Conservation (phyloP, 1,140 invertebrate species). For the Drosophila kurseongensis region DNA sequence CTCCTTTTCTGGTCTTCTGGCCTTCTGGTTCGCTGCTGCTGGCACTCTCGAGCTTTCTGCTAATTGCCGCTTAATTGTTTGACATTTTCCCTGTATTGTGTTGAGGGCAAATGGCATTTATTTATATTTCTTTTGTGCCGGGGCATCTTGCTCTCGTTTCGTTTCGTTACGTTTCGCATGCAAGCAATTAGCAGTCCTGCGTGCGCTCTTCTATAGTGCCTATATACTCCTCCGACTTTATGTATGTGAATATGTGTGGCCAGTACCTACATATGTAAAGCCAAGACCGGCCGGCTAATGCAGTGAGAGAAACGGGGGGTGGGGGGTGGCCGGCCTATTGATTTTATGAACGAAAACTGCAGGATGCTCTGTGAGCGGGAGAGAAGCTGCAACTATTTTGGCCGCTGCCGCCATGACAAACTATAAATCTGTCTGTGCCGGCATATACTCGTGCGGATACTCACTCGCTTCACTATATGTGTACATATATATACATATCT, state of each 20-base stretch:
- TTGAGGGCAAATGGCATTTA: constrained; percentile 52
- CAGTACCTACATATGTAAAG: constrained; percentile 37
- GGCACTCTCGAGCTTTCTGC: constrained; percentile 50
- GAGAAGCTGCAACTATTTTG: constrained; percentile 68
- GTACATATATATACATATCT: background rate
- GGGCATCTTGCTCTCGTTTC: constrained; percentile 19
- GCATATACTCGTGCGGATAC: constrained; percentile 44
- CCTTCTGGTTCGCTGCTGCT: constrained; percentile 20
- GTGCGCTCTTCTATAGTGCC: constrained; percentile 3
- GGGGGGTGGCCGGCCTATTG: constrained; percentile 52
- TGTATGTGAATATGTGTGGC: background rate
- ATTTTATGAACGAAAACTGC: constrained; percentile 74
- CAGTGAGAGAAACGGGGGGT: constrained; percentile 2
- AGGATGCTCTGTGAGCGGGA: constrained; percentile 32
- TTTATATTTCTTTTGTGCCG: constrained; percentile 56
- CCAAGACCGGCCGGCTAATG: constrained; percentile 63
- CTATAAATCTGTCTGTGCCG: constrained; percentile 79
- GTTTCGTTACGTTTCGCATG: constrained; percentile 20
- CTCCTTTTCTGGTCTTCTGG: background rate
- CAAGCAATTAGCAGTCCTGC: constrained; percentile 44
- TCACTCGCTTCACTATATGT: constrained; percentile 6
- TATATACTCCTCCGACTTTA: background rate
- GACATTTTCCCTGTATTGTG: constrained; percentile 64
- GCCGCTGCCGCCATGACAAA: constrained; percentile 67
- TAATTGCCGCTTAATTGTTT: constrained; percentile 79